Evolutionary conservation across 1,140 invertebrate species (phyloP).

Genomic region (Heliconius eleuchia): DNA sequence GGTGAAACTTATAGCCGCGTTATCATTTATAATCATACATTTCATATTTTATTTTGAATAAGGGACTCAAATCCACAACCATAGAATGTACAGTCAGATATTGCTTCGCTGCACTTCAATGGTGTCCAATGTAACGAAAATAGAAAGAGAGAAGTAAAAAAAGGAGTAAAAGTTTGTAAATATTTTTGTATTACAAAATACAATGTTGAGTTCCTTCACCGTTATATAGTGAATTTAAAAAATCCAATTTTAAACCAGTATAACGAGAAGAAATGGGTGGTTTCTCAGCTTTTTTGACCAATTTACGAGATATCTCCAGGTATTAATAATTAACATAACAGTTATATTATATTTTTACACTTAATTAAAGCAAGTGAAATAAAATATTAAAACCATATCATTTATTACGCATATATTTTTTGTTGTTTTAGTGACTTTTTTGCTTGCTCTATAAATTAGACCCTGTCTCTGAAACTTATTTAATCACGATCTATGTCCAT

Average conservation of each 20-base stretch:
- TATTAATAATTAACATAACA: conserved; percentile 3
- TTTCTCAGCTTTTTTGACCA: background rate
- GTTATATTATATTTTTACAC: background rate
- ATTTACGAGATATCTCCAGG: background rate
- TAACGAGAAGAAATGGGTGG: background rate
- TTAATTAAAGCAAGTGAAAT: background rate
- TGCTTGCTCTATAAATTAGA: background rate
- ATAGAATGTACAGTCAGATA: too few species aligned
- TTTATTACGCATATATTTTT: background rate
- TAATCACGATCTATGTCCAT: too few species aligned
- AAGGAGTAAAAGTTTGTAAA: background rate
- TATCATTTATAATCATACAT: too few species aligned
- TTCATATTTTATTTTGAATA: too few species aligned
- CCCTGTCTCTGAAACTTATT: too few species aligned
- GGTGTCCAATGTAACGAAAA: too few species aligned
- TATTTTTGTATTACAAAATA: background rate
- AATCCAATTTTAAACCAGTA: background rate
- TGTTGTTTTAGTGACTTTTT: background rate
- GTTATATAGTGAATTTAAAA: background rate
- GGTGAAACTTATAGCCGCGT: too few species aligned
- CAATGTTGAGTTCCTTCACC: background rate
- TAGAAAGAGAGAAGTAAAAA: too few species aligned
- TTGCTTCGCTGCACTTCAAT: too few species aligned
- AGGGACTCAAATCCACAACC: too few species aligned
- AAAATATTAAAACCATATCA: background rate